Conservation (phyloP, 2,113 vertebrate genomes). For the Poeciliopsis prolifica region DNA sequence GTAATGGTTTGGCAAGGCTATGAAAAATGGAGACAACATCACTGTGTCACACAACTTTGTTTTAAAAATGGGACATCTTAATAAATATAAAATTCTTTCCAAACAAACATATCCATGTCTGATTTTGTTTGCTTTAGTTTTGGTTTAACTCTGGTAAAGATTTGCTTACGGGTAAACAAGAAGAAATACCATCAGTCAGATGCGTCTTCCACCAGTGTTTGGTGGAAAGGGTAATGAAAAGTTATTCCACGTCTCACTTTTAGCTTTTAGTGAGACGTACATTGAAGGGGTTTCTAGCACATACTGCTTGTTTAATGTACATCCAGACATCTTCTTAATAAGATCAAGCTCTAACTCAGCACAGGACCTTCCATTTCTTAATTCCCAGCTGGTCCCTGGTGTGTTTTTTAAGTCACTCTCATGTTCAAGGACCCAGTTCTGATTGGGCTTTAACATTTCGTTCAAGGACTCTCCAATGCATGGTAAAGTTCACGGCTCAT, state of each 20-base stretch:
- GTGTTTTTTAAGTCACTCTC: background rate
- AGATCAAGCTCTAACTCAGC: no score
- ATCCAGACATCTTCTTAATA: no score
- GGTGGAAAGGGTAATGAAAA: background rate
- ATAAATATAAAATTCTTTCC: no score
- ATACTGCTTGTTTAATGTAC: background rate
- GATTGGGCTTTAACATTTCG: no score
- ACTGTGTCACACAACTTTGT: background rate
- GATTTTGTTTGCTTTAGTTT: no score
- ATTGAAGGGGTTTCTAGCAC: background rate
- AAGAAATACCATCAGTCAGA: background rate
- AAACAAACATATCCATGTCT: no score
- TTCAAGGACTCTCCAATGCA: no score
- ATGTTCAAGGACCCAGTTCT: background rate
- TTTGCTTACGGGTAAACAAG: background rate
- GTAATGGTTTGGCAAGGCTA: background rate
- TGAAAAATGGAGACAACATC: background rate
- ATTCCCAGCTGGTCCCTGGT: background rate
- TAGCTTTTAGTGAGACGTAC: background rate
- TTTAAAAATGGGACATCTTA: no score
- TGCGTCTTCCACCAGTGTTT: background rate
- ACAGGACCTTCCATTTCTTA: no score
- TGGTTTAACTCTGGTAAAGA: no score
- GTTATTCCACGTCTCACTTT: background rate
- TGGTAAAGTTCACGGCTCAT: no score